Evolutionary conservation across 2,113 vertebrate species (phyloP).

Genomic region (Fregata magnificens): DNA sequence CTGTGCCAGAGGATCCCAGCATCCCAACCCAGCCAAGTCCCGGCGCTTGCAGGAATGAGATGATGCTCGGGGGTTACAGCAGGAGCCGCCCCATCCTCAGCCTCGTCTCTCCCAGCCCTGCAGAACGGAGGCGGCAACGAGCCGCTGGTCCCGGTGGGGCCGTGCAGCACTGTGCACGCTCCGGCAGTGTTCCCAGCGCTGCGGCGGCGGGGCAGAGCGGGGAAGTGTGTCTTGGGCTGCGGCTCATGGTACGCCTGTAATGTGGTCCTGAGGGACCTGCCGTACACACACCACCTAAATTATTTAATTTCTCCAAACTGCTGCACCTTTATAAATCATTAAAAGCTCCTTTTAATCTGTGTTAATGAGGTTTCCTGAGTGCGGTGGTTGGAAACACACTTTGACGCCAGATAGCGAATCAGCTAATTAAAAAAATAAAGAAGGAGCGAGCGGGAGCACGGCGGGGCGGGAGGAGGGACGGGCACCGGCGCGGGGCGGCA

Average conservation of each 20-base stretch:
- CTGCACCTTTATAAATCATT: conserved; percentile 81
- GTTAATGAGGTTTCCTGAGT: conserved; percentile 78
- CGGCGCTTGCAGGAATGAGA: rapidly evolving
- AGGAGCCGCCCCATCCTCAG: neutral
- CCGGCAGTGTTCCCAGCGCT: neutral
- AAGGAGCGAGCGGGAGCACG: neutral
- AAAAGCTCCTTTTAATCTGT: conserved; percentile 81
- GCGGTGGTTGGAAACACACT: conserved; percentile 15
- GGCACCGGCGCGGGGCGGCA: neutral
- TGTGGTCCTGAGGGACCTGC: conserved; percentile 30
- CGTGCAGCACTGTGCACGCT: neutral
- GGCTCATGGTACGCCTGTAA: neutral
- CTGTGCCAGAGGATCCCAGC: neutral
- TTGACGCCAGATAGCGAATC: conserved; percentile 35
- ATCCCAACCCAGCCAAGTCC: neutral
- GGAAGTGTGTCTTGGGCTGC: neutral
- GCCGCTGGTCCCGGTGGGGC: neutral
- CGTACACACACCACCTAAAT: conserved; percentile 72
- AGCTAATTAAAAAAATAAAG: conserved; percentile 68
- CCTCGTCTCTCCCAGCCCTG: neutral
- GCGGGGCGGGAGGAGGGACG: neutral
- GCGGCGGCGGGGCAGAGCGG: neutral
- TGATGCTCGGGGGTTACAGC: rapidly evolving
- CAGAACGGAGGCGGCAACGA: neutral
- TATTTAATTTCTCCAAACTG: conserved; percentile 83